Evolutionary conservation across 2,888 invertebrate species (phyloP).

Genomic region (Esperia sulphurella): DNA sequence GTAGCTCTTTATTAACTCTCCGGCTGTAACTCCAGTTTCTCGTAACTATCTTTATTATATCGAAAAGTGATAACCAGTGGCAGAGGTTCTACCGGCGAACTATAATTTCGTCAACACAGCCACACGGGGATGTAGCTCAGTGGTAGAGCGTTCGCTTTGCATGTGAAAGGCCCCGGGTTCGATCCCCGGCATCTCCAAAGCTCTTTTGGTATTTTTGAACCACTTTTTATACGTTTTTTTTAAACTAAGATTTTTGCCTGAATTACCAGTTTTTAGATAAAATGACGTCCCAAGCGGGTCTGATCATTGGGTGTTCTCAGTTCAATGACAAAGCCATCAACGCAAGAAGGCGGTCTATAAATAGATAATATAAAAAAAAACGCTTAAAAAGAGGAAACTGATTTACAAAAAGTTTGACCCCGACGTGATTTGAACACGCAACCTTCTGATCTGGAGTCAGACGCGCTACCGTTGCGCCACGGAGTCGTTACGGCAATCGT

Average conservation of each 20-base stretch:
- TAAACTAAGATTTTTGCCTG: too few relatives aligned
- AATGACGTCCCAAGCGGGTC: too few relatives aligned
- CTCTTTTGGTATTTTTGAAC: conserved; percentile 18
- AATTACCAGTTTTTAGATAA: too few relatives aligned
- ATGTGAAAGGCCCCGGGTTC: conserved; percentile 99
- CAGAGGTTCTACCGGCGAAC: not conserved
- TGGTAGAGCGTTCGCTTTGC: conserved; percentile 99
- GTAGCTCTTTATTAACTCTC: too few relatives aligned
- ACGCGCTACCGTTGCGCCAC: conserved; percentile 98
- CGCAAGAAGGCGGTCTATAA: too few relatives aligned
- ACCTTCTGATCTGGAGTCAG: conserved; percentile 98
- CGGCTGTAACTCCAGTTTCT: too few relatives aligned
- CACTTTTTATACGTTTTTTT: too few relatives aligned
- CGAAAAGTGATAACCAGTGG: too few relatives aligned
- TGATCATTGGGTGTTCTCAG: too few relatives aligned
- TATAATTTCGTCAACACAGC: conserved; percentile 1
- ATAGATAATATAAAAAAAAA: not conserved
- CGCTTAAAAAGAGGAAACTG: not conserved
- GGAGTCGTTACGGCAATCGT: conserved; percentile 74
- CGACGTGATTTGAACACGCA: conserved; percentile 98
- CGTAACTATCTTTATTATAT: too few relatives aligned
- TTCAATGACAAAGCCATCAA: too few relatives aligned
- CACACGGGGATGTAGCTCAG: conserved; percentile 94
- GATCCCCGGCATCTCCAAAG: conserved; percentile 95
- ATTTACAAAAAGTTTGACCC: conserved; percentile 88